phyloP scores from a whole-genome alignment of 2,113 vertebrate genomes.

The Lycaon pictus region DNA sequence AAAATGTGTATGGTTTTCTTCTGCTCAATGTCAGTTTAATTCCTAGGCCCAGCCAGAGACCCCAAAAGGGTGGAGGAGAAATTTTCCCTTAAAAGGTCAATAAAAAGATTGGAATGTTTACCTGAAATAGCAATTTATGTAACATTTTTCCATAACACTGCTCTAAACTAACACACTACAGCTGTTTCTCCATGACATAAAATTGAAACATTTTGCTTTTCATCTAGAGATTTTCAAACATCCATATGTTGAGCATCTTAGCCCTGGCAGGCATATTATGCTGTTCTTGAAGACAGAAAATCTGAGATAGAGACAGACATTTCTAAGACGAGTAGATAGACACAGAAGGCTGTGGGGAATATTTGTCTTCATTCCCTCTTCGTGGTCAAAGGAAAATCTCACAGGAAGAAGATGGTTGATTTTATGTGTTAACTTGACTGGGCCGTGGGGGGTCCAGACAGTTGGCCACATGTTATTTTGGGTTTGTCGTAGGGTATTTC shows the following conservation, averaged over 20 bases:
- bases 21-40: not conserved
- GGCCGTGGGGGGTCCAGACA: not conserved
- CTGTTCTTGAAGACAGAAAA: constrained; percentile 48
- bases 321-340: constrained; percentile 47
- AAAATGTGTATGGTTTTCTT: not conserved
- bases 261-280: not conserved
- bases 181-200: constrained; percentile 46
- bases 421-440: not conserved
- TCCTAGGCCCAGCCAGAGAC: not conserved
- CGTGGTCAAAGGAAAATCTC: constrained; percentile 5
- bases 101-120: constrained; percentile 37
- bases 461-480: not conserved
- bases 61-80: not conserved
- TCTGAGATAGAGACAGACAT: not conserved
- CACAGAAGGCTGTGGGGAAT: not conserved
- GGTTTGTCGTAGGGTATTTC: not conserved
- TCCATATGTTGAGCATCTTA: not conserved
- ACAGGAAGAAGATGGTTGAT: constrained; percentile 22
- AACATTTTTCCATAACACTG: not conserved
- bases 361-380: not conserved
- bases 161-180: not conserved
- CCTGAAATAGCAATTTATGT: not conserved
- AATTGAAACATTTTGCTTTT: constrained; percentile 52
- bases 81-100: not conserved
- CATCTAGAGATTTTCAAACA: constrained; percentile 37